phyloP scores from a whole-genome alignment of 2,888 invertebrate species.

The Pyrgus malvae region DNA sequence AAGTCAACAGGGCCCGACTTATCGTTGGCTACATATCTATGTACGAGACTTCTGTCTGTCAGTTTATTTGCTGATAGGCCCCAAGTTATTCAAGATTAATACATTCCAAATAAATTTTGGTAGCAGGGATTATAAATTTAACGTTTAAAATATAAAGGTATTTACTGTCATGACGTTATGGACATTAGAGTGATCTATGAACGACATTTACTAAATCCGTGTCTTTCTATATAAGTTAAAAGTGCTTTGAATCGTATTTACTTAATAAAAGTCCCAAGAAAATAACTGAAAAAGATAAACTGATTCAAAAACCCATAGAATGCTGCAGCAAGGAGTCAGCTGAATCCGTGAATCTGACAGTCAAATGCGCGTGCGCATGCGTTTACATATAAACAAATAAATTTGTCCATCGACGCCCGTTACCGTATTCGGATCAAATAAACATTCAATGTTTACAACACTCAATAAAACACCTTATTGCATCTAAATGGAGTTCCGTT shows the following conservation, averaged over 20 bases:
- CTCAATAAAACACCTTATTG: constrained; percentile 31
- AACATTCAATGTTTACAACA: constrained; percentile 31
- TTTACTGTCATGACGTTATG: too few relatives aligned
- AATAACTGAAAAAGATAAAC: too few relatives aligned
- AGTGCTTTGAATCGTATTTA: too few relatives aligned
- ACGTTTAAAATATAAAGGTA: too few relatives aligned
- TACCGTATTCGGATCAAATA: constrained; percentile 41
- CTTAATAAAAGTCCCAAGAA: too few relatives aligned
- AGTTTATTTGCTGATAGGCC: background rate
- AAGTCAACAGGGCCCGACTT: constrained; percentile 1
- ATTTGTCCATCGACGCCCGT: constrained; percentile 49
- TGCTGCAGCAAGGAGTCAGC: constrained; percentile 20
- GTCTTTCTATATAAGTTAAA: too few relatives aligned
- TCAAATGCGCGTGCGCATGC: constrained; percentile 44
- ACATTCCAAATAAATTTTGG: too few relatives aligned
- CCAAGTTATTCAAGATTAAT: too few relatives aligned
- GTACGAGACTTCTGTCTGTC: background rate
- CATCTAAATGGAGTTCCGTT: constrained; percentile 27
- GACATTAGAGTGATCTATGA: too few relatives aligned
- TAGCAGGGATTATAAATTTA: too few relatives aligned
- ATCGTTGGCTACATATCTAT: background rate
- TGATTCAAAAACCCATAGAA: background rate
- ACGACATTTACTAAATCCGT: too few relatives aligned
- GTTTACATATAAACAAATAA: constrained; percentile 49
- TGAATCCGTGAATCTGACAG: constrained; percentile 45